Base-by-base conservation (phyloP, 2,113 vertebrate species). In the Phalacrocorax aristotelis region DNA sequence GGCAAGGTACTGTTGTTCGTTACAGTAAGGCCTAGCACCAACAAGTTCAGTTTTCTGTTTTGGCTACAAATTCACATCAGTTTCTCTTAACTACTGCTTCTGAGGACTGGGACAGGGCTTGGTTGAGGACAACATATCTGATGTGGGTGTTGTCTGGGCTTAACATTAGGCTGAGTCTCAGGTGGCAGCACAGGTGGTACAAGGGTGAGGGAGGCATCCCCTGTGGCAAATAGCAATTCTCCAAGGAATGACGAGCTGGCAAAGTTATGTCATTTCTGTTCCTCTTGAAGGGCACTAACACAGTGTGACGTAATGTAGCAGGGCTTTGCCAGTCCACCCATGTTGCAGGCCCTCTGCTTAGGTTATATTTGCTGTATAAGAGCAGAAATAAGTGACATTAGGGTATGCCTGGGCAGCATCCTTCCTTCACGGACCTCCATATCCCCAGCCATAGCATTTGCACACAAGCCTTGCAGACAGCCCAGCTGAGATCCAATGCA, bases 181-280 rank as follows among this genome's bases (percentile, higher is more conserved):
- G 13, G 21, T 44, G 44, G 23, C 18, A 86, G 20, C 3, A 0
- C 29, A 61, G 25, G 18, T 0, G 2, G 27, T 60, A 44, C 21
- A 36, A 87, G 15, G 32, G 10, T 8, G 34, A 86, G 29, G 19
- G 44, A 55, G 23, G 14, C 15, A 60, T 29, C 11, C 12, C 8
- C 26, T 64, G 34, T 77, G 16, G 36, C 7, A 80, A 64, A 83
- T 1, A 70, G 1, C 8, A 74, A 15, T 78, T 62, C 27, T 78
- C 12, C 11, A 84, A 86, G 48, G 83, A 68, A 65, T 30, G 2
- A 87, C 17, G 32, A 89, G 17, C 20, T 34, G 48, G 18, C 2
- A 69, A 83, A 86, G 15, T 61, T 34, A 13, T n/a, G 13, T 71
- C 7, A 23, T 58, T 84, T 81, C 6, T 61, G 2, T 55, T 68